Conservation (phyloP, 2,888 invertebrate species). For the Caenorhabditis angaria region DNA sequence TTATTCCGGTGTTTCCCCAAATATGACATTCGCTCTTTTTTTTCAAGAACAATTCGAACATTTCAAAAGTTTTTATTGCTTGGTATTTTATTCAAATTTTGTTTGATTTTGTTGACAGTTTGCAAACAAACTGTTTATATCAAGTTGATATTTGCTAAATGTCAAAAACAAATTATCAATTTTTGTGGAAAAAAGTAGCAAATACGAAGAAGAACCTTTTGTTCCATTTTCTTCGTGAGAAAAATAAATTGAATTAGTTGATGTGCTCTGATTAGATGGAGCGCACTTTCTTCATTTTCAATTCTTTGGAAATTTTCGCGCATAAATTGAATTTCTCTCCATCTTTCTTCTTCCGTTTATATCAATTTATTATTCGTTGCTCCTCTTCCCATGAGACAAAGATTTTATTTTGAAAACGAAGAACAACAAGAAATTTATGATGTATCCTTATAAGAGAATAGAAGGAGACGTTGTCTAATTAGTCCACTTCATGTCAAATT, state of each 20-base stretch:
- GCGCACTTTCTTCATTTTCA: neutral
- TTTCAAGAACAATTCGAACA: too few relatives aligned
- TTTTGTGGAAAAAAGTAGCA: too few relatives aligned
- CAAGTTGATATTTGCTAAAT: too few relatives aligned
- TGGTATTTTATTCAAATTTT: too few relatives aligned
- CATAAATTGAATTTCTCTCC: neutral
- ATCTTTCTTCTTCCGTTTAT: neutral
- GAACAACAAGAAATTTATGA: neutral
- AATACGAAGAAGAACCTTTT: too few relatives aligned
- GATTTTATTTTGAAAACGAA: neutral
- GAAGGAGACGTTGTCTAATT: slow-evolving; percentile 8
- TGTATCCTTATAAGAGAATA: neutral
- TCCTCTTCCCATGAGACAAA: neutral
- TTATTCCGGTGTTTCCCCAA: too few relatives aligned
- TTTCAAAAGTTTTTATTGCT: too few relatives aligned
- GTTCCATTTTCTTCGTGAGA: too few relatives aligned
- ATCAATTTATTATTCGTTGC: neutral
- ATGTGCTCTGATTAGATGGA: neutral
- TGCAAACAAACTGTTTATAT: too few relatives aligned
- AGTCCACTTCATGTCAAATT: slow-evolving; percentile 1
- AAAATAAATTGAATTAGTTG: neutral
- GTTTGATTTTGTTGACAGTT: too few relatives aligned
- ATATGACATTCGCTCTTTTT: too few relatives aligned
- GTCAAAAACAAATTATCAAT: too few relatives aligned
- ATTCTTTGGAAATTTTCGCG: neutral